Conservation (phyloP, 2,113 vertebrate genomes). For the Prunella fulvescens region DNA sequence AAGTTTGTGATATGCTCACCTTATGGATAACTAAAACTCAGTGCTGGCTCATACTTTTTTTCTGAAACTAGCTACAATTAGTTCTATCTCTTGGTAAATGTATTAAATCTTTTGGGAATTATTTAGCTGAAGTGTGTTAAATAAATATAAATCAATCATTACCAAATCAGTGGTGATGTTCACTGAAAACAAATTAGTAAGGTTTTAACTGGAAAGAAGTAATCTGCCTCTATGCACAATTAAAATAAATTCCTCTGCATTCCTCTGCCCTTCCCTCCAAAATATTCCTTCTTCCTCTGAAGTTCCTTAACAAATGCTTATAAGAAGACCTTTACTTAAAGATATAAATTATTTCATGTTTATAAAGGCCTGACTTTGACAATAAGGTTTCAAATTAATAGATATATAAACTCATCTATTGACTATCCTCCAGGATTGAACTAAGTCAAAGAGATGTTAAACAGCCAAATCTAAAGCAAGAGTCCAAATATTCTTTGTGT, state of each 20-base stretch:
- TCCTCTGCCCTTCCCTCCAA: not conserved
- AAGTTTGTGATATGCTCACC: not conserved
- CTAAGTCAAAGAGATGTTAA: not conserved
- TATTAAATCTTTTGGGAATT: not conserved
- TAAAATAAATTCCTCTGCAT: not conserved
- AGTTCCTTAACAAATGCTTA: not conserved
- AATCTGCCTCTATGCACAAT: not conserved
- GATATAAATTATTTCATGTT: not conserved
- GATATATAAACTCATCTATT: not conserved
- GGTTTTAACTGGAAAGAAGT: not conserved
- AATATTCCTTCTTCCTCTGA: not conserved
- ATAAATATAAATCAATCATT: not conserved
- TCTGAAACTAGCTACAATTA: not conserved
- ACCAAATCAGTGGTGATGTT: not conserved
- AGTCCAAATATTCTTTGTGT: not conserved
- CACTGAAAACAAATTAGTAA: slow-evolving; percentile 19
- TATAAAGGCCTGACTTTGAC: not conserved
- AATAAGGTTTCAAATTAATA: not conserved
- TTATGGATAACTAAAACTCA: not conserved
- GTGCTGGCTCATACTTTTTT: not conserved
- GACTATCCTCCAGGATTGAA: not conserved
- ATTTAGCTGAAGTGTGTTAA: not conserved
- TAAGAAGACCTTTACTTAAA: not conserved
- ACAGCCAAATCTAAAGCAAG: not conserved
- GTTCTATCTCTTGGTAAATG: not conserved